Evolutionary conservation across 1,140 invertebrate species (phyloP), one percentile per base, ranked within the genome.

Genomic region (Microplitis mediator): DNA sequence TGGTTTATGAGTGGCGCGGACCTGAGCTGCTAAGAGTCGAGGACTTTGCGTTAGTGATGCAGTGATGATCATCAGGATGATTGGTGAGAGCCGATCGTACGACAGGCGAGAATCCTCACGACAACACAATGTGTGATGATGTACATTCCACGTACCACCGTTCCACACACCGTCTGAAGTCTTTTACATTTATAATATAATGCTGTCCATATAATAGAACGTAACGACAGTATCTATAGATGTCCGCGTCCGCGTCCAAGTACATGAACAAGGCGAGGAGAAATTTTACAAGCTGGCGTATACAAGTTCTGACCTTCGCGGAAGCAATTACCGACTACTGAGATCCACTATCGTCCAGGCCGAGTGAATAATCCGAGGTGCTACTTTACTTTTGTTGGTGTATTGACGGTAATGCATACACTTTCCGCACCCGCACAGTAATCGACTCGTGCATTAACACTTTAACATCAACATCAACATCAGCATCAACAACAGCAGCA

Each of bases 231-330:
- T 45, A 11, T 45, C 39, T 45, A 45, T 45, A 45, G 5, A 45
- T 5, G 8, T 45, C 39, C 4, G 5, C 6, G 39, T 9, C 6
- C 8, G 11, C 39, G 11, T 5, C 6, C n/a, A n/a, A 56, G 16
- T 56, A 56, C 16, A 56, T 56, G 16, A 16, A 16, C 52, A 23
- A 50, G 35, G 69, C 32, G 4, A 14, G 68, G 74, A 69, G 76
- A 77, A 77, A 77, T 74, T 62, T 51, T 9, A 69, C 66, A 23
- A 5, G 61, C 68, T 71, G 36, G 71, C 69, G 71, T 56, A 52
- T 66, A 51, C 9, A 35, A 35, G 6, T 11, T 50, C 62, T 62
- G 69, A 75, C 69, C 63, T 67, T 77, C 75, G 67, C 5, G 71
- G 72, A 70, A 62, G 72, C 45, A 75, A 75, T 74, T 77, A 74